Base-by-base conservation (phyloP, 2,113 vertebrate genomes). In the Perca flavescens region DNA sequence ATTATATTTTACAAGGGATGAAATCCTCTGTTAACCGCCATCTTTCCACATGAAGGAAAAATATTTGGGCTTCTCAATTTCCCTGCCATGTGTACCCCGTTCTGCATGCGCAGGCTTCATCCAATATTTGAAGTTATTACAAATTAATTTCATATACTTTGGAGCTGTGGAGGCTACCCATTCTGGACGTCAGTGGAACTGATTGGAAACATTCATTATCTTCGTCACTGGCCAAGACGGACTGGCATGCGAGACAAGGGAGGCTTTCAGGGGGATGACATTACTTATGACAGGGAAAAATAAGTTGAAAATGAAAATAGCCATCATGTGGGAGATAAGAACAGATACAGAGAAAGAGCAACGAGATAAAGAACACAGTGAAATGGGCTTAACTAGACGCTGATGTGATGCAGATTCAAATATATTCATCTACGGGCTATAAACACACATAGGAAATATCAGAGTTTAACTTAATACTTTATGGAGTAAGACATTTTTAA, bases 1-100 rank as follows among this genome's bases (percentile, higher is more conserved):
- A 93, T 94, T 92, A 86, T 86, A 87, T 88, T 90, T 89, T 83
- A 93, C 85, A 88, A 84, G 86, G 61, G 82, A 90, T 85, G 78
- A 86, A 88, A 90, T 93, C 89, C 87, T 86, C 63, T n/a, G 79
- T 85, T 91, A 87, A 92, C 90, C 69, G 82, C 68, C 5, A 21
- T 72, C 86, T 83, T 86, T 90, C 76, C 85, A 86, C 83, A 83
- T 71, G 75, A 81, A 63, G 64, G 73, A 36, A 75, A 76, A 84
- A 86, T 75, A 90, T 88, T 80, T 87, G 86, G 75, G 72, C 68
- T 82, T 70, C 70, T 84, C 75, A 78, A 77, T 88, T 82, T 74
- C 61, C 62, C 36, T 10, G 64, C 79, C 69, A 36, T 52, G 70
- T 85, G 77, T 78, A 81, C 69, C n/a, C 43, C 4, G 66, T 71